phyloP scores from a whole-genome alignment of 1,140 invertebrate species.

The Trichonephila clavipes region DNA sequence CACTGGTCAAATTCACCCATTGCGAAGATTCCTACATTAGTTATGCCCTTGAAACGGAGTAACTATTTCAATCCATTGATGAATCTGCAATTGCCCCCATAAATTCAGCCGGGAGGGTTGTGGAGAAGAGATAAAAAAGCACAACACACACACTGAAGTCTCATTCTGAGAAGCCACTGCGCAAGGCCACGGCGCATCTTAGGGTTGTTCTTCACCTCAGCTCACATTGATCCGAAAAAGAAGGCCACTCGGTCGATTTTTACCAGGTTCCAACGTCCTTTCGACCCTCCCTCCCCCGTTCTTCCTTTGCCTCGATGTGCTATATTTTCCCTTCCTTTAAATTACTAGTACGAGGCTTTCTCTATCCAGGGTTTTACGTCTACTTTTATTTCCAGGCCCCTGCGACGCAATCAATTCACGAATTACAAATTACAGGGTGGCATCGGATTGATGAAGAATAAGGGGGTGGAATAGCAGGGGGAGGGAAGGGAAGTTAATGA shows the following conservation, averaged over 20 bases:
- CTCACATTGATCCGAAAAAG: conserved; percentile 27
- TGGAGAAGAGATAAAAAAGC: not conserved
- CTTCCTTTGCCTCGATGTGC: not conserved
- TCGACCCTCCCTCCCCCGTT: not conserved
- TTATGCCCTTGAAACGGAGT: not conserved
- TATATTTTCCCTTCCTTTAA: conserved; percentile 19
- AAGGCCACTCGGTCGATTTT: conserved; percentile 33
- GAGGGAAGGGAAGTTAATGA: conserved; percentile 1
- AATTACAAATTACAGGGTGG: conserved; percentile 48
- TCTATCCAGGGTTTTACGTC: not conserved
- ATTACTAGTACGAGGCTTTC: not conserved
- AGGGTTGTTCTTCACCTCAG: conserved; percentile 8
- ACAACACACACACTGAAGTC: not conserved
- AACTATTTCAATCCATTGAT: not conserved
- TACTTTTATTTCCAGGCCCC: conserved; percentile 21
- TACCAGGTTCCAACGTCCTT: conserved; percentile 11
- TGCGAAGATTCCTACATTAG: not conserved
- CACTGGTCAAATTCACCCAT: no score
- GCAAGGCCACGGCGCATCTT: conserved; percentile 13
- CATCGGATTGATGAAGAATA: not conserved
- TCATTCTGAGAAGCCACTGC: not conserved
- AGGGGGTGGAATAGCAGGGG: no score
- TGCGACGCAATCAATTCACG: conserved; percentile 22
- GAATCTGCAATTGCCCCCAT: not conserved
- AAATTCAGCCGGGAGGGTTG: not conserved